Evolutionary conservation across 2,113 vertebrate genomes (phyloP).

Genomic region (Cygnus atratus): DNA sequence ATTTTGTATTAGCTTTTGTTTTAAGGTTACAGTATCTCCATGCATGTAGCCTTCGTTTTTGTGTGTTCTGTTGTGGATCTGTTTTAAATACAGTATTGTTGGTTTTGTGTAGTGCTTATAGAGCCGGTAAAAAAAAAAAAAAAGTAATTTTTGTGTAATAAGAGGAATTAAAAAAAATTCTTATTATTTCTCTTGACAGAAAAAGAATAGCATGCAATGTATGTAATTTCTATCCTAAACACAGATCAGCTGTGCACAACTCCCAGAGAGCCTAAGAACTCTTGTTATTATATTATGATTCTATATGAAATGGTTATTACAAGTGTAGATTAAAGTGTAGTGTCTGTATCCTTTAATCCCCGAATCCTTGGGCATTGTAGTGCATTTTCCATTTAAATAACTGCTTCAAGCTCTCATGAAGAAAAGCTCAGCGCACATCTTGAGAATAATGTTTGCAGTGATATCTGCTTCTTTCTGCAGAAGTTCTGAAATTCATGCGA

Average conservation of each 20-base stretch:
- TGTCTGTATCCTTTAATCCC: background rate
- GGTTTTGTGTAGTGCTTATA: background rate
- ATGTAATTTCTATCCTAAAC: background rate
- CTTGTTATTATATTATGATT: background rate
- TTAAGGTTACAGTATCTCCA: background rate
- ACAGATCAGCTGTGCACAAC: background rate
- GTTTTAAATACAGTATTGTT: background rate
- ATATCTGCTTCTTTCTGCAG: background rate
- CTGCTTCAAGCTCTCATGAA: background rate
- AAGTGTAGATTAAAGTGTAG: background rate
- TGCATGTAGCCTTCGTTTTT: background rate
- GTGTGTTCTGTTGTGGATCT: background rate
- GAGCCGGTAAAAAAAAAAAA: background rate
- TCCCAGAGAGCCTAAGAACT: background rate
- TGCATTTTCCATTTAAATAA: background rate
- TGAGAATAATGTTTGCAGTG: background rate
- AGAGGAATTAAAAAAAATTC: background rate
- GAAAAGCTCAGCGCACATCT: background rate
- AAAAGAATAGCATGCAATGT: background rate
- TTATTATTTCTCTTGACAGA: background rate
- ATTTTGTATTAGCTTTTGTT: background rate
- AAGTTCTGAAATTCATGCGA: background rate
- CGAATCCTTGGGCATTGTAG: background rate
- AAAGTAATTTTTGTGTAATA: background rate
- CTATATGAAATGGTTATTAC: background rate